Conservation (phyloP, 2,797 vertebrate species). For the Scarus forsteni region DNA sequence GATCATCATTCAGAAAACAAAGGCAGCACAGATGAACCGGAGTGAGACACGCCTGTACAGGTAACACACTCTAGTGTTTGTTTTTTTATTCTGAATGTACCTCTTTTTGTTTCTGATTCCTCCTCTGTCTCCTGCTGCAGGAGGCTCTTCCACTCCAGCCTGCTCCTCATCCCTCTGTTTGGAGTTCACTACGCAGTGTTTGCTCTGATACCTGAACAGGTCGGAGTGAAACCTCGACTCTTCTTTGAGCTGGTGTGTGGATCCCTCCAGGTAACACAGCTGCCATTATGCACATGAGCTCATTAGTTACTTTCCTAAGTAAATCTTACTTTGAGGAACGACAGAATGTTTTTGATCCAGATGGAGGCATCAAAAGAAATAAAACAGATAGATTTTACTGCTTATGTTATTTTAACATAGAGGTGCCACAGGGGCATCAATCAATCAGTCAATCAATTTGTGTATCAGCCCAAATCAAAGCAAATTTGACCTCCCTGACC, state of each 20-base stretch:
- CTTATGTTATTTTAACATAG: no score
- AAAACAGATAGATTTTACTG: no score
- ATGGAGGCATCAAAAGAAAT: no score
- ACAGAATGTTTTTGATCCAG: no score
- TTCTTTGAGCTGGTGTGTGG: conserved; percentile 80
- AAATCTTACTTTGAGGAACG: no score
- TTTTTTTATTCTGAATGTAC: no score
- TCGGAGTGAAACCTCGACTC: conserved; percentile 56
- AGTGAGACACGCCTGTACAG: conserved; percentile 70
- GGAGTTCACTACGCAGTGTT: conserved; percentile 80
- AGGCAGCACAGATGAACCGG: conserved; percentile 60
- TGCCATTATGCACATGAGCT: neutral
- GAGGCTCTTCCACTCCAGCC: conserved; percentile 68
- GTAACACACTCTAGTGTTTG: conserved; percentile 50
- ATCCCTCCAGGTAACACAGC: conserved; percentile 78
- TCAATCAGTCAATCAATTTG: no score
- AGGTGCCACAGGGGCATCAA: no score
- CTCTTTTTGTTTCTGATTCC: neutral
- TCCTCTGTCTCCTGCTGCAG: conserved; percentile 48
- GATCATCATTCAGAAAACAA: conserved; percentile 77
- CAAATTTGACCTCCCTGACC: no score
- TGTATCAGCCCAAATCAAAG: no score
- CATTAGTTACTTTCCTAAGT: no score
- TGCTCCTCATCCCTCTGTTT: conserved; percentile 80
- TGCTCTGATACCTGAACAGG: conserved; percentile 71